phyloP scores from a whole-genome alignment of 2,888 invertebrate genomes.

The Sipunculus nudus region DNA sequence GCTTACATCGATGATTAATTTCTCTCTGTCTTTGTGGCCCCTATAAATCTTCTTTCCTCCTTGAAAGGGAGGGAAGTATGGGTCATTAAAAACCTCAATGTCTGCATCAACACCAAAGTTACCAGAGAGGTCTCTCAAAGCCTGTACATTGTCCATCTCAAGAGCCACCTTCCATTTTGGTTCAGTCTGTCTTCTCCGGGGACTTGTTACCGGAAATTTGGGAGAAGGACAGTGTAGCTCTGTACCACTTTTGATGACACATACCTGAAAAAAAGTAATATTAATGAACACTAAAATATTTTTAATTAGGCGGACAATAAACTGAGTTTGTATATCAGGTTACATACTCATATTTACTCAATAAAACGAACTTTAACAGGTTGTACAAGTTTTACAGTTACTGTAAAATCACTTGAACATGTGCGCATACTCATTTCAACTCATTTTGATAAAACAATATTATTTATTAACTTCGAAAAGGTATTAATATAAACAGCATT shows the following conservation, averaged over 20 bases:
- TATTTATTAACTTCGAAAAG: too few relatives aligned
- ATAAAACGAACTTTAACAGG: too few relatives aligned
- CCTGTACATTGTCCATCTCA: conserved; percentile 92
- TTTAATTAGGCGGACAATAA: too few relatives aligned
- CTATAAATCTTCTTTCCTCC: conserved; percentile 74
- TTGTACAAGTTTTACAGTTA: too few relatives aligned
- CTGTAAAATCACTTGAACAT: too few relatives aligned
- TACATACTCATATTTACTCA: too few relatives aligned
- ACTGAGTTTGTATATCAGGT: too few relatives aligned
- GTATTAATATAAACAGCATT: too few relatives aligned
- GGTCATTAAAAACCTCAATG: conserved; percentile 74
- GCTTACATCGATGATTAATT: conserved; percentile 13
- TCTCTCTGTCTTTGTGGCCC: conserved; percentile 28
- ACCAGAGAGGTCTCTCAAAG: conserved; percentile 87
- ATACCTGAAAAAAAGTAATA: conserved; percentile 72
- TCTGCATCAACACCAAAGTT: conserved; percentile 83
- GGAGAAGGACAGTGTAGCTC: conserved; percentile 97
- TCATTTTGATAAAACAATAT: too few relatives aligned
- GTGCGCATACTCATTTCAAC: too few relatives aligned
- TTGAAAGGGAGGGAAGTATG: conserved; percentile 83
- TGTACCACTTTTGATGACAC: conserved; percentile 83
- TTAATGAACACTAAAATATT: too few relatives aligned
- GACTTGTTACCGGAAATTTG: conserved; percentile 73
- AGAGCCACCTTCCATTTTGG: conserved; percentile 75
- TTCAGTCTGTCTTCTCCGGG: background rate